Percentiles rank a stretch among this genome's conserved stretches.
Evolutionary conservation across 1,140 invertebrate species (phyloP).

Genomic region (Cecropterus lyciades): DNA sequence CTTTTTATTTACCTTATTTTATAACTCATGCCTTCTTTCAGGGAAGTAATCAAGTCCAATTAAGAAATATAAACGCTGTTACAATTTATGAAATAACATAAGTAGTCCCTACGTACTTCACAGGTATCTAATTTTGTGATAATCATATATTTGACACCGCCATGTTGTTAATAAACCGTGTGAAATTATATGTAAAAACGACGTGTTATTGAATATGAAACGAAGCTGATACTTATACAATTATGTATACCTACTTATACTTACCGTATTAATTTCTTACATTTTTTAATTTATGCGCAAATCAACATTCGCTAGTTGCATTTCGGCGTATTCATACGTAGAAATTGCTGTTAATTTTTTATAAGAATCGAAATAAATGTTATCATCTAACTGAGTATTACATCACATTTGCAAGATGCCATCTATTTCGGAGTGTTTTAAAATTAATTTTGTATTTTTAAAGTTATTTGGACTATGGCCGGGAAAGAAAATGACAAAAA

Average conservation of each 20-base stretch:
- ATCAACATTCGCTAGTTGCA: too few species aligned
- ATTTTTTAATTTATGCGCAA: too few species aligned
- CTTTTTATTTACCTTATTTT: too few species aligned
- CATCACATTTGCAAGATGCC: too few species aligned
- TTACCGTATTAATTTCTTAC: too few species aligned
- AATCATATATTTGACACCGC: slow-evolving; percentile 35
- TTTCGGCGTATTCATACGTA: too few species aligned
- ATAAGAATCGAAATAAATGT: too few species aligned
- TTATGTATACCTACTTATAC: background rate
- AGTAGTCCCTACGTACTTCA: slow-evolving; percentile 35
- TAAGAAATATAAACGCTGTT: slow-evolving; percentile 3
- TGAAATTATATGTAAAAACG: slow-evolving; percentile 36
- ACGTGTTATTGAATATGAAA: slow-evolving; percentile 10
- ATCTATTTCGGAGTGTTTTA: slow-evolving; percentile 48
- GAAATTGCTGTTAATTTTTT: too few species aligned
- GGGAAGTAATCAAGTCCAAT: background rate
- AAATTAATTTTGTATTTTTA: slow-evolving; percentile 48
- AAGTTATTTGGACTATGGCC: slow-evolving; percentile 63
- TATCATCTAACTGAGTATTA: too few species aligned
- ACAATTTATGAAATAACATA: slow-evolving; percentile 47
- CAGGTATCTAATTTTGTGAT: slow-evolving; percentile 37
- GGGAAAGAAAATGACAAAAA: slow-evolving; percentile 38
- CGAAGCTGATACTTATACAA: background rate
- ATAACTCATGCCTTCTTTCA: background rate
- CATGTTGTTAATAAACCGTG: slow-evolving; percentile 28